Base-by-base conservation (phyloP, 1,140 invertebrate species). In the Macrostomum lignano region DNA sequence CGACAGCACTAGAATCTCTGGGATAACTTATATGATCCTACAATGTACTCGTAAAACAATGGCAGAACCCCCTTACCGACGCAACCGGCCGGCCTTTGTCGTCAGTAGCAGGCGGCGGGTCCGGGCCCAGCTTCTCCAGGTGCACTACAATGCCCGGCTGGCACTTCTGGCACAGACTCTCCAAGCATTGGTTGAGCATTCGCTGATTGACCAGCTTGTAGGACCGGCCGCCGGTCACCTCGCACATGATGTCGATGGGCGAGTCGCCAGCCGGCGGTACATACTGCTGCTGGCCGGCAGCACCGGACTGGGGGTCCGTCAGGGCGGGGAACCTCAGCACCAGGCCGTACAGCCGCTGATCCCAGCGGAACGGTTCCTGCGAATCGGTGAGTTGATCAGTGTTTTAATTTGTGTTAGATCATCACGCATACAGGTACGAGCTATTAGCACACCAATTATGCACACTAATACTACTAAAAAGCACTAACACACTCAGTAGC, bases 331-430 rank as follows among this genome's bases (percentile, higher is more conserved):
- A 64, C 38, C 79, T 63, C 4, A 96, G 60, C 15, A 96, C 86
- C 39, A 96, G 58, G 3, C 79, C 76, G 62, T 93, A 98, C 15
- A 98, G 62, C 37, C 86, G 64, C 60, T 98, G 88, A 60, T 98
- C 91, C 88, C 91, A 98, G 39, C 88, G 68, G 48, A 91, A 96
- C 17, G 84, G 82, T 56, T 96, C 88, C 42, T 82, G 69, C 6
- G 86, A n/a, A n/a, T n/a, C n/a, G n/a, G n/a, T n/a, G n/a, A n/a
- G n/a, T n/a, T n/a, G n/a, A n/a, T n/a, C n/a, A n/a, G n/a, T n/a
- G n/a, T n/a, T n/a, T n/a, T n/a, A n/a, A n/a, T n/a, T n/a, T n/a
- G n/a, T n/a, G n/a, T 94, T 44, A 96, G 63, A 57, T 98, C 91
- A 9, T 74, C 77, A 9, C 88, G 88, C 31, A 81, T 78, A 45